Base-by-base conservation (phyloP, 2,113 vertebrate genomes). In the Stegastes partitus region DNA sequence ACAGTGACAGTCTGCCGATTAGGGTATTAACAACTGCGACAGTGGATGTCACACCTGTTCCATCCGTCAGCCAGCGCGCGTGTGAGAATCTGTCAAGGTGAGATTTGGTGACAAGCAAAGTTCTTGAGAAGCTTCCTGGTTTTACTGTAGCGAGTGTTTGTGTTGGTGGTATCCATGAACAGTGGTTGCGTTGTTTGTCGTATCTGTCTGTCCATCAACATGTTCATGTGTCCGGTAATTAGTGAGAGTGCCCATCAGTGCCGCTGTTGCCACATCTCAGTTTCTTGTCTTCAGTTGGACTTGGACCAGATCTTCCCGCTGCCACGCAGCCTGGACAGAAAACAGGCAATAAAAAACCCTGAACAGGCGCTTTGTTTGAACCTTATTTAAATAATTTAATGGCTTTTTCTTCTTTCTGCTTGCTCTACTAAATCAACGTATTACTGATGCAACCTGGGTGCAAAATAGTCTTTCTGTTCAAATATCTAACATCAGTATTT, bases 241-340 rank as follows among this genome's bases (percentile, higher is more conserved):
- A 58, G 77, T 74, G 47, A 53, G 37, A 68, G 82, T 79, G 83
- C 84, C 67, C 70, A 59, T 88, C 82, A 84, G 83, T 55, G 80
- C 66, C 11, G 49, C 49, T 19, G 65, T 86, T 62, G 63, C 39
- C 66, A 45, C 28, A 5, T 59, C 54, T 66, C 70, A 59, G 57
- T 55, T 22, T 66, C 45, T 37, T 8, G 45, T 73, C 85, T 90
- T 96, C 94, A 99, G 94, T 98, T 99, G 25, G 97, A 99, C 89
- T 99, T 99, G 87, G 97, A 99, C 97, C 97, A 99, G 92, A 99
- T 99, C 94, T 99, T 99, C 66, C 97, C 96, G 0, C 97, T 99
- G 90, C 97, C 97, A 22, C 97, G 96, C 90, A 99, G 95, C 89
- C 97, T 99, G 94, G 42, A 68, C 4, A 77, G 31, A 12, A 54